Conservation (phyloP, 2,113 vertebrate genomes). For the Phyllopteryx taeniolatus region DNA sequence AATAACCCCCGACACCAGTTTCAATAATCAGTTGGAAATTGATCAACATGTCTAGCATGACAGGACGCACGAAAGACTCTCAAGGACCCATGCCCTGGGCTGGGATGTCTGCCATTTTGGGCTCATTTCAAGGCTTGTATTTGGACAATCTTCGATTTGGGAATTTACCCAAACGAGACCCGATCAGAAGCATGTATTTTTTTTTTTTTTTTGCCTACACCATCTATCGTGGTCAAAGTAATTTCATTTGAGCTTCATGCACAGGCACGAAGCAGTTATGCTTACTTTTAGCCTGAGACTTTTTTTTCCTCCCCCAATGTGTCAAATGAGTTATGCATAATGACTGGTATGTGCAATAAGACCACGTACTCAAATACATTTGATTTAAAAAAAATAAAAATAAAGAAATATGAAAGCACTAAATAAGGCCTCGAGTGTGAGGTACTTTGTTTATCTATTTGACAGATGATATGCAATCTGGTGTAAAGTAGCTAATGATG, state of each 20-base stretch:
- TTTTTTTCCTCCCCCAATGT: background rate
- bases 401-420: background rate
- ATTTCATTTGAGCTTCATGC: background rate
- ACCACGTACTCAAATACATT: background rate
- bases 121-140: background rate
- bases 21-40: too few relatives aligned
- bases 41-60: too few relatives aligned
- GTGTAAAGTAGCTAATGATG: constrained; percentile 39
- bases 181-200: background rate
- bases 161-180: background rate
- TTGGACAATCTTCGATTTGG: background rate
- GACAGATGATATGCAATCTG: constrained; percentile 27
- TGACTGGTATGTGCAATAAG: constrained; percentile 16
- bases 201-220: background rate
- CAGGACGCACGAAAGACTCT: too few relatives aligned
- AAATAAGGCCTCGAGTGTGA: constrained; percentile 9
- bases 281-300: background rate
- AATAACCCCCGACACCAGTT: too few relatives aligned
- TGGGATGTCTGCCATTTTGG: background rate
- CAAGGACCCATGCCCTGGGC: too few relatives aligned
- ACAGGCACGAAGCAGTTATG: background rate
- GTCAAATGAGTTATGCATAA: background rate
- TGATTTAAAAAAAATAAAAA: constrained; percentile 9
- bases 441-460: constrained; percentile 20
- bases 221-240: background rate